phyloP scores from a whole-genome alignment of 2,888 invertebrate genomes.

The Tanytarsus gracilentus region DNA sequence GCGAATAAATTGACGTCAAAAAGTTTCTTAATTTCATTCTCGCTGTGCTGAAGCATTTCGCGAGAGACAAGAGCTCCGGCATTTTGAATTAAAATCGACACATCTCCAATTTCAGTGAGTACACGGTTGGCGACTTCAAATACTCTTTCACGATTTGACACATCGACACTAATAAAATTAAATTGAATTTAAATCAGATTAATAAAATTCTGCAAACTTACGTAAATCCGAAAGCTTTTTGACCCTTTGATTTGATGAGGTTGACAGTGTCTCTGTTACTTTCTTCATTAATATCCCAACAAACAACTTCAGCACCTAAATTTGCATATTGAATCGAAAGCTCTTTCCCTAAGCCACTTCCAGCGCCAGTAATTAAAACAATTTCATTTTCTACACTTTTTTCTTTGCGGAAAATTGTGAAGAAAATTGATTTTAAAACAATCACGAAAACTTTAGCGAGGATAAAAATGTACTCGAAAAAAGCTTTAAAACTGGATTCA shows the following conservation, averaged over 20 bases:
- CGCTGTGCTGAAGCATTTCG: slow-evolving; percentile 54
- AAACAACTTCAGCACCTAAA: slow-evolving; percentile 61
- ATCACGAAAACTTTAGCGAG: no score
- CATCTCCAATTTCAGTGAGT: slow-evolving; percentile 60
- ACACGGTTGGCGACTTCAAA: slow-evolving; percentile 54
- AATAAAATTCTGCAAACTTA: slow-evolving; percentile 35
- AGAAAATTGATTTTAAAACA: no score
- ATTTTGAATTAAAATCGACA: slow-evolving; percentile 74
- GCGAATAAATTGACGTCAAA: slow-evolving; percentile 70
- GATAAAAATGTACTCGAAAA: no score
- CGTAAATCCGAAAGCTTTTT: slow-evolving; percentile 44
- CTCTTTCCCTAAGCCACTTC: slow-evolving; percentile 75
- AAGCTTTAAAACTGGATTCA: no score
- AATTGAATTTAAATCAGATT: background rate
- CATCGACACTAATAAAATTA: slow-evolving; percentile 72
- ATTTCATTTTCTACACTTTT: no score
- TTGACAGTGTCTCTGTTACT: slow-evolving; percentile 59
- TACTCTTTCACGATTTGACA: slow-evolving; percentile 60
- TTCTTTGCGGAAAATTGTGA: no score
- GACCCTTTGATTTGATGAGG: slow-evolving; percentile 44
- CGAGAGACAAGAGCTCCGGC: slow-evolving; percentile 81
- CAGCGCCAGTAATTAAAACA: slow-evolving; percentile 70
- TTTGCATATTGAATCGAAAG: slow-evolving; percentile 62
- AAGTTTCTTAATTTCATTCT: slow-evolving; percentile 57
- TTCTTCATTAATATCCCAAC: slow-evolving; percentile 65